Evolutionary conservation across 1,140 invertebrate species (phyloP).

Genomic region (Pomphorhynchus laevis): DNA sequence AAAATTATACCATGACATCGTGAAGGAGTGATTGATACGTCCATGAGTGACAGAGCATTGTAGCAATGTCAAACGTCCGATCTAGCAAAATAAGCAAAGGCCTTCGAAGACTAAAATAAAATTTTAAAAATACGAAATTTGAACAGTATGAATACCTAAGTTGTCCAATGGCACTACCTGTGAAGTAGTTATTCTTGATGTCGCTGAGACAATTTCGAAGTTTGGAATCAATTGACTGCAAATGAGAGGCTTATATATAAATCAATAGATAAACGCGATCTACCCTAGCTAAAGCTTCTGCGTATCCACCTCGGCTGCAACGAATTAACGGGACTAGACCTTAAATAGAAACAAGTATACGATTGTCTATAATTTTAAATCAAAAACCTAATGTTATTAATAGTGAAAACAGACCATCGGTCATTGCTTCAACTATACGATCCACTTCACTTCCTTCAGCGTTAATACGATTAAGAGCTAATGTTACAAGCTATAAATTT

Average conservation of each 20-base stretch:
- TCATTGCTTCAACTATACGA: slow-evolving; percentile 55
- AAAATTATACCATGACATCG: slow-evolving; percentile 33
- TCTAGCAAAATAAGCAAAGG: slow-evolving; percentile 66
- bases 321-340: slow-evolving; percentile 70
- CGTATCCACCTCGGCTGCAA: slow-evolving; percentile 67
- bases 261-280: slow-evolving; percentile 1
- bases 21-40: slow-evolving; percentile 85
- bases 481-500: slow-evolving; percentile 14
- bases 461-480: slow-evolving; percentile 62
- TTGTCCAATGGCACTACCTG: no score
- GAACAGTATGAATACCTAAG: neutral
- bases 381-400: slow-evolving; percentile 69
- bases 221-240: slow-evolving; percentile 60
- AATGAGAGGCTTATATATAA: neutral
- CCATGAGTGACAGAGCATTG: slow-evolving; percentile 91
- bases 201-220: slow-evolving; percentile 27
- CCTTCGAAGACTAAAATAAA: slow-evolving; percentile 40
- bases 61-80: slow-evolving; percentile 72
- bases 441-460: slow-evolving; percentile 85
- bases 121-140: neutral
- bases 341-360: slow-evolving; percentile 13
- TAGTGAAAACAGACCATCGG: slow-evolving; percentile 75
- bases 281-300: slow-evolving; percentile 63
- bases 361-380: no score
- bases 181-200: no score